Percentiles rank a stretch among this genome's conserved stretches.
Conservation (phyloP, 2,113 vertebrate genomes). For the Siniperca chuatsi region DNA sequence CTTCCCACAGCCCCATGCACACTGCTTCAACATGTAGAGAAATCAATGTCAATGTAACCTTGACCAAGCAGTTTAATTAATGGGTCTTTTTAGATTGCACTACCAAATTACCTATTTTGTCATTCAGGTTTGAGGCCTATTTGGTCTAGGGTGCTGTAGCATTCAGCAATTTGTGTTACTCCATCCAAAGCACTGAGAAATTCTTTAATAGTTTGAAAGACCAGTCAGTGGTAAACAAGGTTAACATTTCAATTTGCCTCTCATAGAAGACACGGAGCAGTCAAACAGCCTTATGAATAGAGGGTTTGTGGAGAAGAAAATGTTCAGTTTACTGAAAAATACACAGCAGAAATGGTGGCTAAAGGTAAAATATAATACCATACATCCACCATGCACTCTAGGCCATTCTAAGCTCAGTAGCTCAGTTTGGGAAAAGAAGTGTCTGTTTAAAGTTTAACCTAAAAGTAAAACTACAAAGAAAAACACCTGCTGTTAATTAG, state of each 20-base stretch:
- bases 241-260: background rate
- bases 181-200: background rate
- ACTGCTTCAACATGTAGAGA: too few species aligned
- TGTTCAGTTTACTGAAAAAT: background rate
- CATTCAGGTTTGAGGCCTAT: background rate
- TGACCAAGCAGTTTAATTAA: background rate
- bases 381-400: background rate
- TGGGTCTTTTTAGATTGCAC: background rate
- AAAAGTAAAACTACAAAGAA: background rate
- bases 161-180: background rate
- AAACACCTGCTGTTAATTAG: conserved; percentile 34
- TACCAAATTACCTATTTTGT: too few species aligned
- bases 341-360: background rate
- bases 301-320: background rate
- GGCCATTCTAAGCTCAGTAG: background rate
- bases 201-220: background rate
- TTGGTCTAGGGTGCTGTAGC: background rate
- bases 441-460: conserved; percentile 13
- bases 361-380: background rate
- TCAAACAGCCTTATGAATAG: background rate
- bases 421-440: conserved; percentile 10
- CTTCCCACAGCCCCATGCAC: too few species aligned
- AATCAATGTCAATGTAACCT: background rate
- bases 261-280: background rate
- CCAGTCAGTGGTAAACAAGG: conserved; percentile 7